Evolutionary conservation across 2,113 vertebrate genomes (phyloP).

Genomic region (Oncorhynchus keta): DNA sequence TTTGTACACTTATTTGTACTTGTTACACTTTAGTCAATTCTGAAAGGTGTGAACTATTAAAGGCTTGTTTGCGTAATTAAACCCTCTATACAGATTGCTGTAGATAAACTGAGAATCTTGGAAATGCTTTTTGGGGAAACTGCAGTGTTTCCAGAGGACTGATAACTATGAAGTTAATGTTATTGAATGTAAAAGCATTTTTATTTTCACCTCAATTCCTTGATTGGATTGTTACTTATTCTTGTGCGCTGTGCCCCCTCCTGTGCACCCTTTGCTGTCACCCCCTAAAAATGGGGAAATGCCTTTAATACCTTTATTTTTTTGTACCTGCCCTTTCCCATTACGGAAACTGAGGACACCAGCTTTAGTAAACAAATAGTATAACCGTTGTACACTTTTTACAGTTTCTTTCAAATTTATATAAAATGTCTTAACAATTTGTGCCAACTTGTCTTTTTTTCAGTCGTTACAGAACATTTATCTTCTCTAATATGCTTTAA

Average conservation of each 20-base stretch:
- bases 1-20: slow-evolving; percentile 50
- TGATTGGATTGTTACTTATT: slow-evolving; percentile 65
- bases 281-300: slow-evolving; percentile 70
- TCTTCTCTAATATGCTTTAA: neutral
- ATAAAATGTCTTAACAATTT: slow-evolving; percentile 73
- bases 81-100: slow-evolving; percentile 47
- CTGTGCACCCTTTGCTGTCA: slow-evolving; percentile 60
- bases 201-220: slow-evolving; percentile 51
- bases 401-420: slow-evolving; percentile 69
- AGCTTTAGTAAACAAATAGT: slow-evolving; percentile 79
- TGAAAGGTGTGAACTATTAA: slow-evolving; percentile 56
- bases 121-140: slow-evolving; percentile 4
- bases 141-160: slow-evolving; percentile 42
- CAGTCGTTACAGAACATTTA: neutral
- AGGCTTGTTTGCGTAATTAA: slow-evolving; percentile 47
- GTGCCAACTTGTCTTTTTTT: neutral
- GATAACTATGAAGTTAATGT: slow-evolving; percentile 68
- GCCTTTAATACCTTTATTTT: slow-evolving; percentile 67
- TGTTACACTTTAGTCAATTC: slow-evolving; percentile 44
- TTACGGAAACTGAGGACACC: slow-evolving; percentile 70
- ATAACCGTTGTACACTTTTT: slow-evolving; percentile 77
- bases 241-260: slow-evolving; percentile 37
- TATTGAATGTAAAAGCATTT: slow-evolving; percentile 77
- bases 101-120: slow-evolving; percentile 33
- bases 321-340: slow-evolving; percentile 67